Base-by-base conservation (phyloP, 2,888 invertebrate species). In the Iphiclides podalirius region DNA sequence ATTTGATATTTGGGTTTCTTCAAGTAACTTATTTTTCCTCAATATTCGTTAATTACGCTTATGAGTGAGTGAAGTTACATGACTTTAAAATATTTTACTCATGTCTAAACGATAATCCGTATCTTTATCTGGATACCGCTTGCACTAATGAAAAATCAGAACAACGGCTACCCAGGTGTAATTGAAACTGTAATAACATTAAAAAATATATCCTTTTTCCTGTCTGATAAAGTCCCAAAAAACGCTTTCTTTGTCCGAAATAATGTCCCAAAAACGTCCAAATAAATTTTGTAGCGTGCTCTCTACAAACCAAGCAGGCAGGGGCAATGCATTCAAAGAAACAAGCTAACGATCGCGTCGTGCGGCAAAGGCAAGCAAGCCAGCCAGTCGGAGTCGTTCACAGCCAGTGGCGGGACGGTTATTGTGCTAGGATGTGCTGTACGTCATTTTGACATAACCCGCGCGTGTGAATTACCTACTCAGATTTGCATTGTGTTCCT, bases 281-380 rank as follows among this genome's bases (percentile, higher is more conserved):
- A 1, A 11, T 6, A 13, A 15, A 20, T 13, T 1, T 9, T 0
- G 8, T 14, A 37, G 13, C 6, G 23, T 48, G 33, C 31, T 1
- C 14, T 4, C 9, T 1, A 17, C 20, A 15, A 37, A n/a, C 36
- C 13, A 26, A 28, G 35, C 28, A 9, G 36, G 35, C 41, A 48
- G 48, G 41, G 42, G 42, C 38, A 38, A 33, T 38, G 36, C 42
- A 43, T 31, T 37, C 42, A 42, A 15, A 36, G 44, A 38, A 41
- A 47, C 35, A 16, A 41, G 15, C 9, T 13, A 12, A 34, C 9
- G 8, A 20, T 13, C 34, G 8, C 9, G 1, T 26, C 4, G 4
- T 20, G 3, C 20, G 1, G n/a, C 31, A 4, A n/a, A 31, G 31
- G 9, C 4, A 8, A 31, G 31, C n/a, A 8, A 11, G n/a, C n/a